Conservation (phyloP, 2,888 invertebrate genomes). For the Villa cingulata region DNA sequence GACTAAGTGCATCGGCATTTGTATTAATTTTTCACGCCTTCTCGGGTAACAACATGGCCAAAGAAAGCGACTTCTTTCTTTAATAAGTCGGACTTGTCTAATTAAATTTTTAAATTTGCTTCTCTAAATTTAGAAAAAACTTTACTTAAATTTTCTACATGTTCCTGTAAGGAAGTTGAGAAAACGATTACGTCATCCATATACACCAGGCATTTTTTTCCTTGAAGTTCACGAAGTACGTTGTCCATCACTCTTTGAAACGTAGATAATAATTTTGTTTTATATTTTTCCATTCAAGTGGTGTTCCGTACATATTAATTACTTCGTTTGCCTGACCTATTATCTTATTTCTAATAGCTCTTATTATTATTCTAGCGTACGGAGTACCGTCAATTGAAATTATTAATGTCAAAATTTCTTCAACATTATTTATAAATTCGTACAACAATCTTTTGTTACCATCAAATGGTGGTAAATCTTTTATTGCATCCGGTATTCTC, state of each 20-base stretch:
- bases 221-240: no score
- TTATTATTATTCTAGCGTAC: conserved; percentile 9
- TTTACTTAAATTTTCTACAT: no score
- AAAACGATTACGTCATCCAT: no score
- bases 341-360: conserved; percentile 14
- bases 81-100: no score
- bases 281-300: conserved; percentile 11
- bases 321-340: conserved; percentile 14
- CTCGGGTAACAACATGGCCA: background rate
- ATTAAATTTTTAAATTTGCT: no score
- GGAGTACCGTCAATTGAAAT: conserved; percentile 7
- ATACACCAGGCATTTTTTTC: conserved; percentile 7
- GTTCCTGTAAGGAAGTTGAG: no score
- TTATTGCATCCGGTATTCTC: conserved; percentile 14
- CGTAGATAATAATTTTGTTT: conserved; percentile 13
- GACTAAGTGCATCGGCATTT: background rate
- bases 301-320: conserved; percentile 13
- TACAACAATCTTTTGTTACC: conserved; percentile 7
- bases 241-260: no score
- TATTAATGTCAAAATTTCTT: conserved; percentile 10
- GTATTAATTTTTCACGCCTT: background rate
- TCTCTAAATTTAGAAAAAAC: no score
- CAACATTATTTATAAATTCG: conserved; percentile 12
- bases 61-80: no score
- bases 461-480: conserved; percentile 13